phyloP scores from a whole-genome alignment of 2,797 vertebrate species.

The Vultur gryphus region DNA sequence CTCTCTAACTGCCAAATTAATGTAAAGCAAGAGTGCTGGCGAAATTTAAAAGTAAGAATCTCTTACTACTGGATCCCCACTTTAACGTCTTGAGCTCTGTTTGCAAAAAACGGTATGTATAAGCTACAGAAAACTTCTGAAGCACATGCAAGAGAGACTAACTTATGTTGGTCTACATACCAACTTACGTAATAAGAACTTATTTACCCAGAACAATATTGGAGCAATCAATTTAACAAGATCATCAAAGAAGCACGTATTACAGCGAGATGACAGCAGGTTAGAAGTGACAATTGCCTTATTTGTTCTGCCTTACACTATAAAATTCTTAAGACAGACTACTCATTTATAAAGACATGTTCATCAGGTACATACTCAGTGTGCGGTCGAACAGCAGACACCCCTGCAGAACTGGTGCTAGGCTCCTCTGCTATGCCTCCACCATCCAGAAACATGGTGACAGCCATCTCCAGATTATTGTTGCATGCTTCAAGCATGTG shows the following conservation, averaged over 20 bases:
- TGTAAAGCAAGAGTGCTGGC: neutral
- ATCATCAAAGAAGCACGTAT: rapidly evolving
- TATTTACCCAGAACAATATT: neutral
- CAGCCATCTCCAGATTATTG: slow-evolving; percentile 98
- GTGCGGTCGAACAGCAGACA: slow-evolving; percentile 84
- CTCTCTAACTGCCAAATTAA: neutral
- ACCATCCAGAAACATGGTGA: slow-evolving; percentile 98
- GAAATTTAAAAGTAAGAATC: neutral
- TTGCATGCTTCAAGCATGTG: slow-evolving; percentile 98
- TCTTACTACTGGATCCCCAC: neutral
- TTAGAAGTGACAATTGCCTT: neutral
- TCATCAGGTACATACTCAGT: slow-evolving; percentile 70
- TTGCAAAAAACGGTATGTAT: rapidly evolving
- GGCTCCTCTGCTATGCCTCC: slow-evolving; percentile 94
- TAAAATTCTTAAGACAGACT: neutral
- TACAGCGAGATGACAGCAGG: neutral
- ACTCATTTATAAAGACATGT: rapidly evolving
- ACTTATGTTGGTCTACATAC: neutral
- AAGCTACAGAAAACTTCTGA: neutral
- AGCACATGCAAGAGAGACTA: neutral
- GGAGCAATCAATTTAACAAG: too few species aligned
- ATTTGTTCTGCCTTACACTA: neutral
- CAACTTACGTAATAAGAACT: rapidly evolving
- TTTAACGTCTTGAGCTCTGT: neutral
- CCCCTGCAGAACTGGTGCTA: slow-evolving; percentile 92